A percentile compares a stretch with the other conserved stretches of the same genome.
Conservation (phyloP, 1,140 invertebrate species). For the Nixonia krombeini region DNA sequence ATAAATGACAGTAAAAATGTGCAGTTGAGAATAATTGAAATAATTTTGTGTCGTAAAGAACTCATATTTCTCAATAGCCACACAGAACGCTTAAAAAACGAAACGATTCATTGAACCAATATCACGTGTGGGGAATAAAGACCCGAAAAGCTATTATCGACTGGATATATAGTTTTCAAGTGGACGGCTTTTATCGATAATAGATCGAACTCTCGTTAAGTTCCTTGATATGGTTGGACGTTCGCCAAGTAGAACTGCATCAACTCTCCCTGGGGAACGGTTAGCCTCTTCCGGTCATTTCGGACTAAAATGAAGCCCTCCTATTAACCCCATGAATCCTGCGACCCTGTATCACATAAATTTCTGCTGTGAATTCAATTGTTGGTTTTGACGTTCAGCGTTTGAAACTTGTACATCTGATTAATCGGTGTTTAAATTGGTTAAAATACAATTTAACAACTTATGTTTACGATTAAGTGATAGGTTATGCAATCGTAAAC, state of each 20-base stretch:
- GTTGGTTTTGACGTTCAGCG: neutral
- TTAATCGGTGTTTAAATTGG: no score
- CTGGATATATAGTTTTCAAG: slow-evolving; percentile 3
- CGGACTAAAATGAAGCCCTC: slow-evolving; percentile 15
- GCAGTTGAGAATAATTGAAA: no score
- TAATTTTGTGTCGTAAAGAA: no score
- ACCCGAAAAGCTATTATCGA: neutral
- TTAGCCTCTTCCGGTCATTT: slow-evolving; percentile 28
- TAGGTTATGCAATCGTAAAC: no score
- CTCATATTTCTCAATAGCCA: no score
- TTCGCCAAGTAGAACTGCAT: slow-evolving; percentile 6
- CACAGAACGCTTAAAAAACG: no score
- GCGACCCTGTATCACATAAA: slow-evolving; percentile 13
- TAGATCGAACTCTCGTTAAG: slow-evolving; percentile 20
- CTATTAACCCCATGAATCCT: slow-evolving; percentile 9
- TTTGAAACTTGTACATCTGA: no score
- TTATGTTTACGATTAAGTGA: no score
- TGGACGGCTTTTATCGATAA: slow-evolving; percentile 18
- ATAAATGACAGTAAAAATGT: no score
- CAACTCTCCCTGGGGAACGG: slow-evolving; percentile 10
- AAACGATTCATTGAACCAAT: no score
- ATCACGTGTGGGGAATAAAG: no score
- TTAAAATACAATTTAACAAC: no score
- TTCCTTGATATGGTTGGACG: slow-evolving; percentile 21
- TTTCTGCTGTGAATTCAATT: slow-evolving; percentile 6